Base-by-base conservation (phyloP, 2,888 invertebrate genomes). In the Aphodius sticticus region DNA sequence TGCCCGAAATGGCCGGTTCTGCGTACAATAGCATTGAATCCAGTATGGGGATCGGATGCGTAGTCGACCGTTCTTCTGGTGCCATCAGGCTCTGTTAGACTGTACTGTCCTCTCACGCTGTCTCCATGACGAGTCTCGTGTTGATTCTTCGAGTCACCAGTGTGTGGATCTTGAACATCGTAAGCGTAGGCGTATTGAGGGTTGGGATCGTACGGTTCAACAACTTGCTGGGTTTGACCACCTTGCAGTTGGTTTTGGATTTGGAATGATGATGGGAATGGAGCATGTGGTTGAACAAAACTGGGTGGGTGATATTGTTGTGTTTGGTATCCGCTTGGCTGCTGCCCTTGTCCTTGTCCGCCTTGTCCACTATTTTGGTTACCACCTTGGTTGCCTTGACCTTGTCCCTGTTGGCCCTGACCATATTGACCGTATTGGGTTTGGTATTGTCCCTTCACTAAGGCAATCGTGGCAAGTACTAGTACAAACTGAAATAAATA, bases 141-240 rank as follows among this genome's bases (percentile, higher is more conserved):
- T 81, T 89, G 89, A 81, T 87, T 88, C 79, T 89, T 89, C 35
- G 87, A 87, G 82, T 89, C 89, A 1, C 89, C 89, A 16, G 88
- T 88, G 70, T 86, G 85, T 35, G 85, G 86, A 82, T 89, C 89
- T 83, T 88, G 88, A 12, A 89, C 88, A 37, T 88, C 85, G 83
- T 89, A 89, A 6, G 88, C 87, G 81, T 85, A 89, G 37, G 84
- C 87, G 84, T 89, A 89, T 16, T 87, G 86, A 5, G 88, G 89
- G 79, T 88, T 84, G 16, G 87, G 88, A 81, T 89, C 89, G 83
- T 85, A 87, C 0, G 88, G 87, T 81, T 89, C 88, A 15, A 86
- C 85, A 2, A 86, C 84, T 37, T 84, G 84, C 79, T 80, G 81
- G 26, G 69, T 77, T 77, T 80, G 82, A 26, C 75, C 79, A 37